Evolutionary conservation across 2,888 invertebrate genomes (phyloP).

Genomic region (Esperia sulphurella): DNA sequence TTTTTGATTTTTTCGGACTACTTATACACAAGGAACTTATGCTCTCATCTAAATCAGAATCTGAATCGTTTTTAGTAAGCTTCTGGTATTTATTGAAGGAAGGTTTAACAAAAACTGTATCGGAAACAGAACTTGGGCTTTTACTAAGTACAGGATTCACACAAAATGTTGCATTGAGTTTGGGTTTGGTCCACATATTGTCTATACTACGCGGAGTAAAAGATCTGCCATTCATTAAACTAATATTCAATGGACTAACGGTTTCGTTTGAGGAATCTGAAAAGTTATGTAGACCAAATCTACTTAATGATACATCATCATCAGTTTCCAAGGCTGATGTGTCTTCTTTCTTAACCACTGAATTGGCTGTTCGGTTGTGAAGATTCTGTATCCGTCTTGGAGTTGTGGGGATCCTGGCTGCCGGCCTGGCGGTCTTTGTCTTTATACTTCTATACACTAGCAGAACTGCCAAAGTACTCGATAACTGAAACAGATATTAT

Average conservation of each 20-base stretch:
- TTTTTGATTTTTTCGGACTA: conserved; percentile 54
- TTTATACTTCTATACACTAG: conserved; percentile 51
- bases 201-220: conserved; percentile 54
- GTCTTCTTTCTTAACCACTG: conserved; percentile 46
- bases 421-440: conserved; percentile 25
- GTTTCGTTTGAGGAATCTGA: conserved; percentile 57
- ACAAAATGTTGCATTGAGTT: conserved; percentile 63
- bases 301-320: conserved; percentile 68
- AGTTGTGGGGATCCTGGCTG: conserved; percentile 27
- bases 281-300: conserved; percentile 63
- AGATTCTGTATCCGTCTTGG: conserved; percentile 52
- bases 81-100: conserved; percentile 65
- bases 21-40: conserved; percentile 75
- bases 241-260: conserved; percentile 39
- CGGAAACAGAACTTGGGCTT: conserved; percentile 53
- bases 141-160: conserved; percentile 52
- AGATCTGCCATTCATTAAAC: conserved; percentile 51
- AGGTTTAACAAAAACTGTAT: conserved; percentile 60
- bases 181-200: conserved; percentile 59
- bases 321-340: conserved; percentile 55
- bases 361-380: conserved; percentile 34
- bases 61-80: conserved; percentile 60
- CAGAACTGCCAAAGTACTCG: conserved; percentile 46
- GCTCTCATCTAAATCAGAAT: conserved; percentile 76
- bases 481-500: conserved; percentile 47